These are phyloP conservation scores for Microplitis manilae DNA, from an alignment of 2,888 invertebrate genomes.

Conservation along the genomic window DNA sequence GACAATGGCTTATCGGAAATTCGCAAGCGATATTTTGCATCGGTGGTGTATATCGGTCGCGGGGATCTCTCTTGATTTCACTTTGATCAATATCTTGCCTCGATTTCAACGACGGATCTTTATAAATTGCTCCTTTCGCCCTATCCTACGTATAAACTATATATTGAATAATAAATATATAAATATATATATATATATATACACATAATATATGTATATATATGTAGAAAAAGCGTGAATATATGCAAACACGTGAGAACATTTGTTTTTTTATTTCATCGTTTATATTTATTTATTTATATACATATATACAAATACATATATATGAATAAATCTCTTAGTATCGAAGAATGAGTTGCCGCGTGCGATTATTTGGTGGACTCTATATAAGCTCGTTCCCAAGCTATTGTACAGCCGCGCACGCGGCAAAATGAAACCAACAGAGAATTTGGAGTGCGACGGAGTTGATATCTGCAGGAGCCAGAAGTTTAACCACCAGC, in stretches of 20 bases:
- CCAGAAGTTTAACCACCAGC: neutral
- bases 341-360: slow-evolving; percentile 2
- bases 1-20: slow-evolving; percentile 43
- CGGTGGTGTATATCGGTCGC: slow-evolving; percentile 24
- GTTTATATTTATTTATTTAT: neutral
- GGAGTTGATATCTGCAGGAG: neutral
- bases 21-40: slow-evolving; percentile 41
- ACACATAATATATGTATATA: slow-evolving; percentile 15
- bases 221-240: slow-evolving; percentile 12
- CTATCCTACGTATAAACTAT: slow-evolving; percentile 9
- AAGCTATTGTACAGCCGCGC: slow-evolving; percentile 17
- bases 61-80: slow-evolving; percentile 40
- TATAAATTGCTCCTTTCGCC: slow-evolving; percentile 48
- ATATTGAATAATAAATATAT: slow-evolving; percentile 28
- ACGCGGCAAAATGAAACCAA: slow-evolving; percentile 19
- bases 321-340: no score
- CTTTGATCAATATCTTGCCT: slow-evolving; percentile 50
- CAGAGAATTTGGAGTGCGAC: neutral
- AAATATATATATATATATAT: slow-evolving; percentile 31
- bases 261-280: slow-evolving; percentile 9
- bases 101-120: slow-evolving; percentile 52
- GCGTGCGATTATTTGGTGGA: slow-evolving; percentile 13
- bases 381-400: neutral
- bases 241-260: slow-evolving; percentile 26
- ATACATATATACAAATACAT: neutral